A percentile compares a stretch with the other conserved stretches of the same genome.
These are phyloP conservation scores for Odontamblyopus rebecca DNA, from an alignment of 2,797 vertebrate genomes.

Conservation along the genomic window DNA sequence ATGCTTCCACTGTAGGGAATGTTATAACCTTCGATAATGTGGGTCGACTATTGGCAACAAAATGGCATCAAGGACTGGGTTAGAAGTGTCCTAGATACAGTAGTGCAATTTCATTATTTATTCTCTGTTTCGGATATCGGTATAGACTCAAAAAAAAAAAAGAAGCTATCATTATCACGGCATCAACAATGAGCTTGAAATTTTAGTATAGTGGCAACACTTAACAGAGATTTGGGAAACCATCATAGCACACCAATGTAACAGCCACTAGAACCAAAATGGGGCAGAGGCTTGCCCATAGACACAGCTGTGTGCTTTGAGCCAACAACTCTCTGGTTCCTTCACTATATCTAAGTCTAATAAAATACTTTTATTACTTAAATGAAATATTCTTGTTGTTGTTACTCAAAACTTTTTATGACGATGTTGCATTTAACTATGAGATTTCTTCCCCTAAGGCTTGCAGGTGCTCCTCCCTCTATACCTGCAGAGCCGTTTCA, in stretches of 20 bases:
- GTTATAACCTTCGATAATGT: no score
- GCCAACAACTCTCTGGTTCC: neutral
- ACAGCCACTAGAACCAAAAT: neutral
- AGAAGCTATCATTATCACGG: no score
- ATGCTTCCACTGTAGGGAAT: no score
- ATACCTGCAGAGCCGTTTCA: slow-evolving; percentile 88
- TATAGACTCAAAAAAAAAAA: no score
- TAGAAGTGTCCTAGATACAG: no score
- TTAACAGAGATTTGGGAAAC: no score
- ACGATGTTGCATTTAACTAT: neutral
- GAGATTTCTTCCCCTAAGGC: slow-evolving; percentile 66
- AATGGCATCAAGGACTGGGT: no score
- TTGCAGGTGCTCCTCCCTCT: slow-evolving; percentile 90
- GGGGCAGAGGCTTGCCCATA: neutral
- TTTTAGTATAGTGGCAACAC: no score
- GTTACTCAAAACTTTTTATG: neutral
- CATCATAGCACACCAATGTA: neutral
- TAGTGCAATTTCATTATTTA: no score
- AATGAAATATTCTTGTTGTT: neutral
- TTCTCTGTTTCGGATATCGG: no score
- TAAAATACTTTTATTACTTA: neutral
- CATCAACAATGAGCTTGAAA: no score
- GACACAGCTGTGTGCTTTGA: neutral
- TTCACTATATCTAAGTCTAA: neutral
- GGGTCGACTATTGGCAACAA: no score